Conservation (phyloP, 2,888 invertebrate genomes). For the Ashinkailepas kermadecensis region DNA sequence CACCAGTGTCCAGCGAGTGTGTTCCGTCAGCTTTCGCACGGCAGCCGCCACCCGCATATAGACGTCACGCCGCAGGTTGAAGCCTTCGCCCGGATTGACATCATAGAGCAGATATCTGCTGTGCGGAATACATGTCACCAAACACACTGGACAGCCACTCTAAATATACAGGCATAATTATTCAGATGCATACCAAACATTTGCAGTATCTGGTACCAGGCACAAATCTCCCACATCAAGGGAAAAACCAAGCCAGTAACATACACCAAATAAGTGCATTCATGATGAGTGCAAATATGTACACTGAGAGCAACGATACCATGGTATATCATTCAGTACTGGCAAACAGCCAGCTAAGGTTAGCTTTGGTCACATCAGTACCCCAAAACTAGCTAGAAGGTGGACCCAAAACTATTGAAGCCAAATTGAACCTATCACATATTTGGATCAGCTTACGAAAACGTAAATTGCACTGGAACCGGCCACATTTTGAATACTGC, state of each 20-base stretch:
- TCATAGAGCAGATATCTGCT: slow-evolving; percentile 78
- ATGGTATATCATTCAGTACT: too few species aligned
- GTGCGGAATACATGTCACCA: background rate
- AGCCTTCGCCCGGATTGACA: slow-evolving; percentile 91
- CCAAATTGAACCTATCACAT: background rate
- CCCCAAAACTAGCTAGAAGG: too few species aligned
- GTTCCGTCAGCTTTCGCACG: slow-evolving; percentile 57
- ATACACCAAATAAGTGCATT: background rate
- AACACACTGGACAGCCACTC: background rate
- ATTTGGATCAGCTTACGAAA: background rate
- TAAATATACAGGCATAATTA: background rate
- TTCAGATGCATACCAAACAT: background rate
- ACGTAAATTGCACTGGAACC: background rate
- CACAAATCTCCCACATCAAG: background rate
- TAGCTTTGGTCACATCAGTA: too few species aligned
- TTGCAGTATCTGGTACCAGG: background rate
- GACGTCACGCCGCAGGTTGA: slow-evolving; percentile 92
- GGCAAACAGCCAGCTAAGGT: too few species aligned
- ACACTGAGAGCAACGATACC: background rate
- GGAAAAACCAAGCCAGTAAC: too few species aligned
- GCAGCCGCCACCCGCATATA: slow-evolving; percentile 86
- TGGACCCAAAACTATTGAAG: background rate
- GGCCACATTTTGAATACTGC: background rate
- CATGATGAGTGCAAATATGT: background rate
- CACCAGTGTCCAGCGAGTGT: slow-evolving; percentile 46